Evolutionary conservation across 2,888 invertebrate species (phyloP).

Genomic region (Brachylomia viminalis): DNA sequence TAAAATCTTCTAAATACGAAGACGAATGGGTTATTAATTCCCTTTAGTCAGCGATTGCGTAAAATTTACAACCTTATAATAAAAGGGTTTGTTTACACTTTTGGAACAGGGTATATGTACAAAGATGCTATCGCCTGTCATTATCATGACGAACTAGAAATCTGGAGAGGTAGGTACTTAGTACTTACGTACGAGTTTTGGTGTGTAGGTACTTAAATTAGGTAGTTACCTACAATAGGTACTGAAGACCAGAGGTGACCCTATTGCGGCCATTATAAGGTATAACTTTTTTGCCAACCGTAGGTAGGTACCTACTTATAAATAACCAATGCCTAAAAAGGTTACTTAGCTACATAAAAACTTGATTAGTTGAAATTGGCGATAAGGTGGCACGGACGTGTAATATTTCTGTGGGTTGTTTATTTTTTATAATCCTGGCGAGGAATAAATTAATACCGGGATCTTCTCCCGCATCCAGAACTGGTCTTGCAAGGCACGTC

Average conservation of each 20-base stretch:
- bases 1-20: neutral
- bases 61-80: neutral
- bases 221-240: neutral
- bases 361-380: neutral
- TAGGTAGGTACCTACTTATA: no score
- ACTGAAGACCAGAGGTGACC: slow-evolving; percentile 6
- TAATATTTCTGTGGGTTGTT: slow-evolving; percentile 43
- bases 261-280: neutral
- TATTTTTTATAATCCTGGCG: slow-evolving; percentile 39
- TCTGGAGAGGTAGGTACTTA: slow-evolving; percentile 8
- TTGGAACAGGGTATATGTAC: neutral
- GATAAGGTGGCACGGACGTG: slow-evolving; percentile 11
- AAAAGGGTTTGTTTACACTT: no score
- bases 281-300: slow-evolving; percentile 8
- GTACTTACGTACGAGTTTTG: neutral
- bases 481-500: slow-evolving; percentile 60
- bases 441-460: slow-evolving; percentile 59
- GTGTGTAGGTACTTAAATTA: neutral
- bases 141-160: slow-evolving; percentile 4
- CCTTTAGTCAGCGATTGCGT: neutral
- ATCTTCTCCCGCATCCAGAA: slow-evolving; percentile 65
- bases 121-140: no score
- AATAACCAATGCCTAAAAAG: no score
- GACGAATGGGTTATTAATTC: neutral
- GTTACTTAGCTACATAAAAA: slow-evolving; percentile 11